Evolutionary conservation across 2,888 invertebrate genomes (phyloP), one percentile per base, ranked within the genome.

Genomic region (Plusia festucae): DNA sequence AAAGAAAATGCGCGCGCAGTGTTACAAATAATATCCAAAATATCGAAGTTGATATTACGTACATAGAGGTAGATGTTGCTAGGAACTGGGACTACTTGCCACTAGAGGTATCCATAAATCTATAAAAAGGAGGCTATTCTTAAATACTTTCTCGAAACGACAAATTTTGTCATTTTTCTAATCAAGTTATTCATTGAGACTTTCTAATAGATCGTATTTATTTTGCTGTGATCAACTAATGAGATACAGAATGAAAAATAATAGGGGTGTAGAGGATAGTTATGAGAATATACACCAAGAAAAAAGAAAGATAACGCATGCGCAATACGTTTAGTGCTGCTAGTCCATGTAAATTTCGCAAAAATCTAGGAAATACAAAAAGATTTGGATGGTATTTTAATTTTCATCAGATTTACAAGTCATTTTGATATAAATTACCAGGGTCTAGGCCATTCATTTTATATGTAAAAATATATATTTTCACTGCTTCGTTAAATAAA

Each of bases 301-400:
- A 81, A 76, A 79, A 77, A 76, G 70, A 79, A 75, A 71, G 68
- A 76, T 62, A 70, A 77, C 82, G 76, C 79, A 79, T 79, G 79
- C 82, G 79, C 74, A 82, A 56, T 24, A 15, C 6, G 18, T 18
- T 7, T 13, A 49, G 46, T 49, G 46, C 46, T 49, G 46, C 46
- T 20, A 49, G 46, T 18, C 46, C 11, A 4, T 9, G 3, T 20
- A 20, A 49, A 49, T 49, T 49, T 49, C 46, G 18, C 46, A 20
- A 20, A 49, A 7, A 6, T 49, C 4, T 8, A 20, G 46, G 46
- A 49, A 49, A 49, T 49, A 20, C 15, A n/a, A 7, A n/a, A 40
- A n/a, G n/a, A 40, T 0, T n/a, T 40, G 40, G 40, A 40, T 1
- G 15, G n/a, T n/a, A n/a, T 40, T n/a, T 40, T 30, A 30, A 9